phyloP scores from a whole-genome alignment of 2,888 invertebrate genomes.

The Eristalinus aeneus region DNA sequence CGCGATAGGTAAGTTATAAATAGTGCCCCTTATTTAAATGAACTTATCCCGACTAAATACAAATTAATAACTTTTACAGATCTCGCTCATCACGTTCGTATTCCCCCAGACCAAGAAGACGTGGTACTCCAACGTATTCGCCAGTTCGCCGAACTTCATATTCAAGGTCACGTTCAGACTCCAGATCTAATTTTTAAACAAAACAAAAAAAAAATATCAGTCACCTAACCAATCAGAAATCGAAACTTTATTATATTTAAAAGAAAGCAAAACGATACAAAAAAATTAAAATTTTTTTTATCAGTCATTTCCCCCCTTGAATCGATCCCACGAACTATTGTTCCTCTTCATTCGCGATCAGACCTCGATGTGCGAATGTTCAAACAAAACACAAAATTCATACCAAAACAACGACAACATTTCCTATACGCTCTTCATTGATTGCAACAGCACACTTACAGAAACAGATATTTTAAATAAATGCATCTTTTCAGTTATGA shows the following conservation, averaged over 20 bases:
- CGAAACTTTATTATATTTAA: conserved; percentile 39
- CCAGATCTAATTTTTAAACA: conserved; percentile 82
- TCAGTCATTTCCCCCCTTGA: conserved; percentile 36
- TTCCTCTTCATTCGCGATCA: background rate
- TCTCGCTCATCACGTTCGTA: conserved; percentile 87
- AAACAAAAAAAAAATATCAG: conserved; percentile 7
- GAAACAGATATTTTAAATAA: too few relatives aligned
- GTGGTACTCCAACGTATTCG: conserved; percentile 96
- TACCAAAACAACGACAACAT: background rate
- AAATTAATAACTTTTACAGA: conserved; percentile 75
- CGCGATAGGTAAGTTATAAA: conserved; percentile 81
- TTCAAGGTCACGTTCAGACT: conserved; percentile 89
- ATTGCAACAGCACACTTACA: background rate
- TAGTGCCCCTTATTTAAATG: background rate
- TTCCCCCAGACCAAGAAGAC: conserved; percentile 87
- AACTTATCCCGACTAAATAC: background rate
- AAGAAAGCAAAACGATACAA: conserved; percentile 29
- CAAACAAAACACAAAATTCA: background rate
- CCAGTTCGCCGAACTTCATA: conserved; percentile 91
- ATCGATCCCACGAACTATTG: conserved; percentile 3
- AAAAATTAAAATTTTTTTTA: conserved; percentile 40
- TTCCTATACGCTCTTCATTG: background rate
- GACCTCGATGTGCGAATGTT: background rate
- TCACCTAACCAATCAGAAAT: conserved; percentile 58
- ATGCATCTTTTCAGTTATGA: background rate